phyloP scores from a whole-genome alignment of 2,797 vertebrate species.

The Lagorchestes hirsutus region DNA sequence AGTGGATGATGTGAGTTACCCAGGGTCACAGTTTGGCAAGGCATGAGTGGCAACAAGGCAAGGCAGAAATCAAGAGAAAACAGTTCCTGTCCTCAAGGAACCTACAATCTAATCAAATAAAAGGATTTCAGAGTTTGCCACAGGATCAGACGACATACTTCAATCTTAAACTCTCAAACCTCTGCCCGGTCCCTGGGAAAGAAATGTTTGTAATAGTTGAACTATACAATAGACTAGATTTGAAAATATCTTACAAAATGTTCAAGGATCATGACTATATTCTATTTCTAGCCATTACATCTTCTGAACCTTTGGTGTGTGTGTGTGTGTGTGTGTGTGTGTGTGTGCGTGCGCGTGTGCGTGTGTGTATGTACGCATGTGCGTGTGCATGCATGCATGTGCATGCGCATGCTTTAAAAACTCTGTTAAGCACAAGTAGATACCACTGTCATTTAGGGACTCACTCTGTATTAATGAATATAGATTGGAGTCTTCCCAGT shows the following conservation, averaged over 20 bases:
- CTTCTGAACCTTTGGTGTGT: conserved; percentile 35
- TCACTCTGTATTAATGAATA: conserved; percentile 79
- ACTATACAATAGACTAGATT: conserved; percentile 31
- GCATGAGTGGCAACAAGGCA: not conserved
- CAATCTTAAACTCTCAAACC: conserved; percentile 22
- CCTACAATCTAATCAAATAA: not conserved
- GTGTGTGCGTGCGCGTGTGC: not conserved
- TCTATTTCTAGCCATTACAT: conserved; percentile 3
- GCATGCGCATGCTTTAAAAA: conserved; percentile 23
- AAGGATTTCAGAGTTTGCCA: not conserved
- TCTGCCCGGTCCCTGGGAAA: conserved; percentile 47
- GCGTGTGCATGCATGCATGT: conserved; percentile 22
- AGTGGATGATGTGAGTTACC: not conserved
- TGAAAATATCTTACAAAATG: conserved; percentile 44
- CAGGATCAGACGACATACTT: conserved; percentile 13
- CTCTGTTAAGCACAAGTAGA: conserved; percentile 76
- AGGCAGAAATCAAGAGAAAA: not conserved
- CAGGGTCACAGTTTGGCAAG: not conserved
- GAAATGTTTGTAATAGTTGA: conserved; percentile 1
- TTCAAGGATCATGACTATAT: conserved; percentile 27
- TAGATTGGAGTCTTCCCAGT: conserved; percentile 73
- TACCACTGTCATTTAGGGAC: conserved; percentile 74
- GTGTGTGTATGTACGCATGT: conserved; percentile 44
- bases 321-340: conserved; percentile 57
- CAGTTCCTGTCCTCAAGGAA: not conserved